Evolutionary conservation across 1,140 invertebrate species (phyloP).

Genomic region (Macrobrachium rosenbergii): DNA sequence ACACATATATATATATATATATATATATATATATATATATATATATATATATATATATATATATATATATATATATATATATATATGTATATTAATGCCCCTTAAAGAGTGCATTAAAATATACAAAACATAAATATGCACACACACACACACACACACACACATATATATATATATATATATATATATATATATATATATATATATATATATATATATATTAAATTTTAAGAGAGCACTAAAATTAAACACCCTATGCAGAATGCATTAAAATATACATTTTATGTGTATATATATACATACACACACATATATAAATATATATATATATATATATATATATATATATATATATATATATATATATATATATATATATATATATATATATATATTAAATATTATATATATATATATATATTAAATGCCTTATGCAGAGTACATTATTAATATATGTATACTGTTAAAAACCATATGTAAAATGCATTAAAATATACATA

Average conservation of each 20-base stretch:
- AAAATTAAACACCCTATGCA: too few relatives aligned
- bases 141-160: background rate
- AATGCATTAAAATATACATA: too few relatives aligned
- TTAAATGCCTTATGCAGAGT: too few relatives aligned
- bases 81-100: background rate
- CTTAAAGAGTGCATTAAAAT: too few relatives aligned
- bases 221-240: too few relatives aligned
- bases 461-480: too few relatives aligned
- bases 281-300: background rate
- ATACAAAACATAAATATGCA: background rate
- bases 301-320: background rate
- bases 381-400: too few relatives aligned
- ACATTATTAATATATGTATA: too few relatives aligned
- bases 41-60: constrained; percentile 19
- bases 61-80: constrained; percentile 21
- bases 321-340: background rate
- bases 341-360: background rate
- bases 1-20: background rate
- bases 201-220: background rate
- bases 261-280: background rate
- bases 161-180: constrained; percentile 7
- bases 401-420: too few relatives aligned
- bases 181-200: constrained; percentile 21
- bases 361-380: background rate
- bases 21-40: background rate